phyloP scores from a whole-genome alignment of 2,113 vertebrate species.

The Leuciscus idus region DNA sequence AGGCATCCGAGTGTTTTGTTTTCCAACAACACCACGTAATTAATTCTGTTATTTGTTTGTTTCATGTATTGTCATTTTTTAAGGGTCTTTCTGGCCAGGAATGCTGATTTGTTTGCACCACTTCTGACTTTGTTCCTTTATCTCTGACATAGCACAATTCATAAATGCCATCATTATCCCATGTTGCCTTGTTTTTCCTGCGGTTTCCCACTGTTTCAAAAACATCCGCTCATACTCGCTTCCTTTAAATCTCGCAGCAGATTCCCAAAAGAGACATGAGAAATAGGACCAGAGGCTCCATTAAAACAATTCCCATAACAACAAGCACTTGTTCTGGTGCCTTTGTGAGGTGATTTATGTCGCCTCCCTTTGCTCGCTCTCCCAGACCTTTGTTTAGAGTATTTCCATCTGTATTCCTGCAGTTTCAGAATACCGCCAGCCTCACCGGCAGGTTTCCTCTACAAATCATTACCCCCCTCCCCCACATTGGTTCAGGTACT shows the following conservation, averaged over 20 bases:
- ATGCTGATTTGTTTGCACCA: neutral
- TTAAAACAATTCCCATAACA: slow-evolving; percentile 16
- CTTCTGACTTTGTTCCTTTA: neutral
- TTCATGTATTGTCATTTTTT: neutral
- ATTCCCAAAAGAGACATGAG: slow-evolving; percentile 1
- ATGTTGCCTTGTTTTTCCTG: neutral
- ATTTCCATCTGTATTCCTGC: neutral
- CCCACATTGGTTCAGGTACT: neutral
- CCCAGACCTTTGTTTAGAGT: slow-evolving; percentile 15
- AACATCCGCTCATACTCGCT: neutral
- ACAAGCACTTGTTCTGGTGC: neutral
- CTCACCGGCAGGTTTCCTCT: neutral
- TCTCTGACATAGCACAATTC: neutral
- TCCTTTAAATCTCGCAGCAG: neutral
- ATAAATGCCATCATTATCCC: neutral
- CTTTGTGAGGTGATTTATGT: slow-evolving; percentile 4
- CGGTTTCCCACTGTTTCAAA: neutral
- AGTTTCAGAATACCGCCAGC: neutral
- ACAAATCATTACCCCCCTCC: neutral
- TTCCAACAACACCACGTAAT: neutral
- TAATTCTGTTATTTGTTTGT: neutral
- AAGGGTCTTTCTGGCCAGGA: slow-evolving; percentile 12
- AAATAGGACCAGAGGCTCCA: neutral
- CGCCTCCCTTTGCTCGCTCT: neutral
- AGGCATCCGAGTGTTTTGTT: neutral